These are phyloP conservation scores for Catharus ustulatus DNA, from an alignment of 2,797 vertebrate species.

Conservation along the genomic window DNA sequence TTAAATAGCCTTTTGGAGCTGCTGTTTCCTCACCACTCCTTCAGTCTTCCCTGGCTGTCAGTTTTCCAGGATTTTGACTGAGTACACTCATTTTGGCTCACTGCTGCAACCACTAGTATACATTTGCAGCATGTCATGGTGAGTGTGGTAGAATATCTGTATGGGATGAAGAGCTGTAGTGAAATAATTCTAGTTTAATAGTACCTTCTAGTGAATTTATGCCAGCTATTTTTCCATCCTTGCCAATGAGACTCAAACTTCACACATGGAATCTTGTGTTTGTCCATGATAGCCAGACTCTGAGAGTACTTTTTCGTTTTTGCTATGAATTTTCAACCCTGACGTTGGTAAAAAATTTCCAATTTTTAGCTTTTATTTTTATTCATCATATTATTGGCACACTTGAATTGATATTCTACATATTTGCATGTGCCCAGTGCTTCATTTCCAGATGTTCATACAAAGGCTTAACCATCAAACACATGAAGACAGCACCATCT, in stretches of 20 bases:
- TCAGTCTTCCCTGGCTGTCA: neutral
- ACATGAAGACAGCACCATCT: neutral
- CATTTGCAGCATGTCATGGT: neutral
- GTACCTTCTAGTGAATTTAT: neutral
- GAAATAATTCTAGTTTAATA: neutral
- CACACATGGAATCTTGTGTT: neutral
- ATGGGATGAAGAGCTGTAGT: neutral
- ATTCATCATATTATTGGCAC: neutral
- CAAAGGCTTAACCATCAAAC: neutral
- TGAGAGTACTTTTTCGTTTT: neutral
- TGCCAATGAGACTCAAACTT: neutral
- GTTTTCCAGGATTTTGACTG: neutral
- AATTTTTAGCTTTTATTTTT: neutral
- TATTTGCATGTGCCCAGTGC: neutral
- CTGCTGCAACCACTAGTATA: neutral
- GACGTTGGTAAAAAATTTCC: neutral
- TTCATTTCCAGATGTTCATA: conserved; percentile 27
- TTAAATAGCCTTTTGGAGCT: neutral
- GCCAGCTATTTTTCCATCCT: neutral
- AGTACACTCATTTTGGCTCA: neutral
- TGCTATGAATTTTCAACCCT: neutral
- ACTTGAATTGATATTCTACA: neutral
- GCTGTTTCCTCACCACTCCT: neutral
- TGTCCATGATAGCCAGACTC: neutral
- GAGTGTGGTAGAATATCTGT: neutral